Base-by-base conservation (phyloP, 1,140 invertebrate species). In the Zaprionus vittiger region DNA sequence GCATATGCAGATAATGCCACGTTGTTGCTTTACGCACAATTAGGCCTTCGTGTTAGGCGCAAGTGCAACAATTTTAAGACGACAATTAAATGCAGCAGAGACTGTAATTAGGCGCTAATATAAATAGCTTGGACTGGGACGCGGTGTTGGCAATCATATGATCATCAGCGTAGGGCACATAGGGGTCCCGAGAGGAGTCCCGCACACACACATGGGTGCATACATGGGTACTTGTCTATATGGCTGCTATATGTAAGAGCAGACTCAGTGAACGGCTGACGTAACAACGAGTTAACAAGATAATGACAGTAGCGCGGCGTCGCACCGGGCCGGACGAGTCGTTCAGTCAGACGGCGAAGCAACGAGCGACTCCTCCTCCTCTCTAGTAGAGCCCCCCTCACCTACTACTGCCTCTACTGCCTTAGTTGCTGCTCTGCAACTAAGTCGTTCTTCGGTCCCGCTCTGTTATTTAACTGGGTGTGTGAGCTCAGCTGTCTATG, bases 271-370 rank as follows among this genome's bases (percentile, higher is more conserved):
- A 57, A 72, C 67, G 81, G 66, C 84, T 87, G 84, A 87, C 84
- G 84, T 87, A 87, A 87, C 84, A 87, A 89, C 84, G 83, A 87
- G 84, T 87, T 87, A 87, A 87, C 84, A 87, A 87, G 84, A 87
- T 87, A 87, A 87, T 87, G 85, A 87, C 84, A 87, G 84, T 87
- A 89, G 84, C 84, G 68, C 41, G 73, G 74, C 73, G 81, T 82
- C 73, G 67, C 68, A 82, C 9, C 47, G 6, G 47, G 20, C 67
- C 78, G 81, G 71, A 80, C 74, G 80, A 80, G 73, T 31, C 28
- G 28, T 31, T 31, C 28, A 31, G 6, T 31, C 28, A 31, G 28
- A 78, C 62, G 14, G 38, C 5, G 38, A 15, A 5, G 15, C 14
- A 41, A 41, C 14, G 38, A 41, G 38, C n/a, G 41, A 17, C n/a